Evolutionary conservation across 2,797 vertebrate species (phyloP), one percentile per base, ranked within the genome.

Genomic region (Esox masquinongy): DNA sequence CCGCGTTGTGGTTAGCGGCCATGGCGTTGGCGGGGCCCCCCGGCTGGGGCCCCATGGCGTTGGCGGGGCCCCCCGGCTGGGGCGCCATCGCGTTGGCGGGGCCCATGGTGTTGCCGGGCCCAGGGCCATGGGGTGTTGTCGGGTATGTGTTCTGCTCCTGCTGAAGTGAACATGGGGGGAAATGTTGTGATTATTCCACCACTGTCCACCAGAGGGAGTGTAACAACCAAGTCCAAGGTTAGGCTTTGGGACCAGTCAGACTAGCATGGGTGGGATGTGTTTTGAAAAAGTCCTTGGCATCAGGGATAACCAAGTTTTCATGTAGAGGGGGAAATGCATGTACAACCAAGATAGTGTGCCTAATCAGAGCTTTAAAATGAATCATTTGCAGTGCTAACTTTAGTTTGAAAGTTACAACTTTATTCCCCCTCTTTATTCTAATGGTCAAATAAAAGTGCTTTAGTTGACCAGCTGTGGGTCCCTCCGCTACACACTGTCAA

Each of bases 111-210:
- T 76, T 89, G 59, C 86, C 29, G 0, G 94, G 92, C 59, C 93
- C 95, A 0, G 96, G 91, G 77, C 94, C 94, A 0, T 95, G 95
- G 8, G 96, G 82, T 72, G 95, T 92, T 0, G 91, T 73, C 0
- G 91, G 79, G 85, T 96, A 92, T 3, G 93, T 68, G 84, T 82
- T 96, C 86, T 96, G 96, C 82, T 99, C 98, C 97, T 99, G 89
- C n/a, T 70, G 74, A 86, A 83, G 31, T 19, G 36, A 75, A 31
- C 24, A 22, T 22, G 3, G n/a, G 29, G 66, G 12, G 5, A 31
- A 4, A 69, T 9, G 66, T 12, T 16, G 53, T 26, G 16, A 47
- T 51, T 17, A 49, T 72, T 29, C 9, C 56, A 56, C 2, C 1
- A 15, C 16, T 39, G 7, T 47, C 74, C 83, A 83, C 43, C 53